Percentiles rank a stretch among this genome's conserved stretches.
Conservation (phyloP, 2,888 invertebrate species). For the Tupiocoris notatus region DNA sequence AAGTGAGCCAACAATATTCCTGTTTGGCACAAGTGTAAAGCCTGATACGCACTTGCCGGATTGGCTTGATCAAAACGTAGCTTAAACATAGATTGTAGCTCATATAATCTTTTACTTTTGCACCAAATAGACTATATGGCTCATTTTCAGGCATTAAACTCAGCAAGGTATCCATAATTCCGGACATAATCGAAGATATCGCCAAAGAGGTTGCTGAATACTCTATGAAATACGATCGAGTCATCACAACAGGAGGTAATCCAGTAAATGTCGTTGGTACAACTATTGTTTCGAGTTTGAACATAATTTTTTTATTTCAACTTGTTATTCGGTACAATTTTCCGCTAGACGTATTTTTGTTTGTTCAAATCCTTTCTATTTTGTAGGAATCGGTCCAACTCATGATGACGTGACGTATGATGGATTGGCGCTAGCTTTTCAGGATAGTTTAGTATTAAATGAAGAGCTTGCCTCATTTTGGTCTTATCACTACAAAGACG, state of each 20-base stretch:
- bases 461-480: slow-evolving; percentile 52
- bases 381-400: slow-evolving; percentile 64
- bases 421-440: slow-evolving; percentile 58
- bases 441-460: slow-evolving; percentile 52
- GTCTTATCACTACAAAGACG: slow-evolving; percentile 46
- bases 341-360: background rate
- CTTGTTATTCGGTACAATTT: background rate
- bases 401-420: slow-evolving; percentile 68
- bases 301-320: no score
- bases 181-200: slow-evolving; percentile 65
- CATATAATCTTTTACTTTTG: no score
- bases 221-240: slow-evolving; percentile 62
- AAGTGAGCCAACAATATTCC: no score
- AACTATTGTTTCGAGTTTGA: background rate
- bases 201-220: slow-evolving; percentile 63
- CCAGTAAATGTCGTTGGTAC: no score
- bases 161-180: slow-evolving; percentile 62
- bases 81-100: no score
- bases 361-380: slow-evolving; percentile 1
- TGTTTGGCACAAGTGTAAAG: no score
- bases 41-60: no score
- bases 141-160: slow-evolving; percentile 57
- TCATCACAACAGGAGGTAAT: slow-evolving; percentile 72
- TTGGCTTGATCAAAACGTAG: no score
- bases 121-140: background rate